Evolutionary conservation across 92 coral and sea anemone genomes (phyloP).

Genomic region (Heteractis magnifica): DNA sequence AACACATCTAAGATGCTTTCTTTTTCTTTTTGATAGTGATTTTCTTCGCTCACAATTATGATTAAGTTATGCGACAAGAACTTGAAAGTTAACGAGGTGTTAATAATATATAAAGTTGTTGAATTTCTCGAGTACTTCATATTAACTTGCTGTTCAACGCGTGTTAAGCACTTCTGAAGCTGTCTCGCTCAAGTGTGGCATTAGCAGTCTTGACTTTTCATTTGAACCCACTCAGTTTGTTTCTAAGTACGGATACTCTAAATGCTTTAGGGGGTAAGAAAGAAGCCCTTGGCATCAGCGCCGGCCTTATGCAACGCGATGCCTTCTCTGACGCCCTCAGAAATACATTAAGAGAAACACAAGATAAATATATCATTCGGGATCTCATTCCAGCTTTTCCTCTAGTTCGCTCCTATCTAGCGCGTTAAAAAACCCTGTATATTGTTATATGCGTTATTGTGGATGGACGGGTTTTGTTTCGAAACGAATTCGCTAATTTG

Average conservation of each 20-base stretch:
- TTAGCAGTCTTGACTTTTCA: background rate
- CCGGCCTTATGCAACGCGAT: background rate
- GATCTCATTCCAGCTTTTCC: background rate
- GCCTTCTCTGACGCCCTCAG: background rate
- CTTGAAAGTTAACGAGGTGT: slow-evolving; percentile 1
- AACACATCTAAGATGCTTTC: background rate
- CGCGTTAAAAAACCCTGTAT: background rate
- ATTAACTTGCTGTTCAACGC: background rate
- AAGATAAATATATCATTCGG: background rate
- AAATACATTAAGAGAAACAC: background rate
- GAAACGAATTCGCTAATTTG: background rate
- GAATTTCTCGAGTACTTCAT: background rate
- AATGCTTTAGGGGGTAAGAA: background rate
- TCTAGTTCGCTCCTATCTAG: background rate
- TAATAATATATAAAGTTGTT: background rate
- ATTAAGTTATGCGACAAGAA: background rate
- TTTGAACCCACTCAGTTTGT: background rate
- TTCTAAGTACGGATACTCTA: background rate
- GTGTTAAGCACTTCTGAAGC: slow-evolving; percentile 1
- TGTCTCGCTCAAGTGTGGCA: slow-evolving; percentile 1
- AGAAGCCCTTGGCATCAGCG: background rate
- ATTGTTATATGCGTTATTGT: background rate
- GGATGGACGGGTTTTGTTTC: background rate
- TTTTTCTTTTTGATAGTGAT: background rate
- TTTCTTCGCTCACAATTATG: background rate